Conservation (phyloP, 2,113 vertebrate species). For the Corythornis vintsioides region DNA sequence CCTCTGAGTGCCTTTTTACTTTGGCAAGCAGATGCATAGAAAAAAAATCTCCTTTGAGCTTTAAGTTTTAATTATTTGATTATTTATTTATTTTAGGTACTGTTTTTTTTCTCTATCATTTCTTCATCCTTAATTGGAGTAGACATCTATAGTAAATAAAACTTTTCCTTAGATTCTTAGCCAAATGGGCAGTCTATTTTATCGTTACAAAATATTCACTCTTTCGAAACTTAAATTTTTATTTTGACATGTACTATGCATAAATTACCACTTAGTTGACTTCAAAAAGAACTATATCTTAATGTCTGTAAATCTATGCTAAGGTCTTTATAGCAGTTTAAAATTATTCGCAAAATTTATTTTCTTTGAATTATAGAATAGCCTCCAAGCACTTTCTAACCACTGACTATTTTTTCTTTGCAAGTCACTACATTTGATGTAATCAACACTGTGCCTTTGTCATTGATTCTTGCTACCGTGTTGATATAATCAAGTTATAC, state of each 20-base stretch:
- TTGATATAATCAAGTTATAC: not conserved
- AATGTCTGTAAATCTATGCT: constrained; percentile 16
- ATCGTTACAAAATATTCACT: not conserved
- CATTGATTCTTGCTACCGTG: not conserved
- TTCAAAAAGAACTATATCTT: constrained; percentile 53
- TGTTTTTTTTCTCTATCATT: not conserved
- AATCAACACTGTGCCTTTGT: not conserved
- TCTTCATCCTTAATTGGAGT: not conserved
- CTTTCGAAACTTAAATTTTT: constrained; percentile 10
- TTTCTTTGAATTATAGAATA: not conserved
- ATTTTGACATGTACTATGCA: constrained; percentile 8
- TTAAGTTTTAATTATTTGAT: not conserved
- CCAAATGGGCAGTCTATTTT: not conserved
- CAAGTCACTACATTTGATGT: not conserved
- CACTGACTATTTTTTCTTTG: not conserved
- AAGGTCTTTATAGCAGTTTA: not conserved
- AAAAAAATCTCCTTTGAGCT: not conserved
- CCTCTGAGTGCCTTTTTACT: not conserved
- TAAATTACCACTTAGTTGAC: constrained; percentile 4
- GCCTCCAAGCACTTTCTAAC: not conserved
- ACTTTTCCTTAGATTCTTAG: not conserved
- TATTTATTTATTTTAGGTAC: not conserved
- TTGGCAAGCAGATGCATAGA: not conserved
- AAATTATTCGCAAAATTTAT: not conserved
- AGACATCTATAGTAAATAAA: not conserved